phyloP scores from a whole-genome alignment of 2,888 invertebrate species.

The Acanthosepion esculentum region DNA sequence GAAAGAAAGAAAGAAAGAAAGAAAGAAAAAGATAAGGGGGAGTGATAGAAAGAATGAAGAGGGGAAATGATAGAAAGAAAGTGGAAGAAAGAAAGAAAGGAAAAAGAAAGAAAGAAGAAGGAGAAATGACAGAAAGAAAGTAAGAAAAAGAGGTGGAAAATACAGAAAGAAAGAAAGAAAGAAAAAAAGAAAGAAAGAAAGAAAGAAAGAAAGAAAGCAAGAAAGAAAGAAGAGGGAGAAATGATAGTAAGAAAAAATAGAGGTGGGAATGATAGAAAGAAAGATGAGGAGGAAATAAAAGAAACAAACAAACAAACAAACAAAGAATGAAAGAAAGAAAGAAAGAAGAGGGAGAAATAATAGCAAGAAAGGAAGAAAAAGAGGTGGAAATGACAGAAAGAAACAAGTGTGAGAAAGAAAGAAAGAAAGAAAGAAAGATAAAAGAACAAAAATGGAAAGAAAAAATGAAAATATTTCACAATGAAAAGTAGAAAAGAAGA shows the following conservation, averaged over 20 bases:
- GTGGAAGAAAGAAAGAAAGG: too few species aligned
- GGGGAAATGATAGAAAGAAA: rapidly evolving
- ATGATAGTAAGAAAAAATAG: neutral
- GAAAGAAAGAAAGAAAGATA: neutral
- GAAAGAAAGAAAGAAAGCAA: neutral
- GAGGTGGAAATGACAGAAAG: neutral
- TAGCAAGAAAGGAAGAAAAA: neutral
- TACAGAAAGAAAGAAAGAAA: neutral
- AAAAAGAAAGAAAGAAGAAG: too few species aligned
- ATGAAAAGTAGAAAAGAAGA: too few species aligned
- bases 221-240: neutral
- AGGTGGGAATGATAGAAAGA: neutral
- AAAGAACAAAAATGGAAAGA: too few species aligned
- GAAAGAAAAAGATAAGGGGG: too few species aligned
- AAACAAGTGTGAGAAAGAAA: neutral
- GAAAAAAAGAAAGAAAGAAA: neutral
- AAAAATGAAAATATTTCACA: too few species aligned
- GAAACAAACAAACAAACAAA: too few species aligned
- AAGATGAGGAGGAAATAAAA: too few species aligned
- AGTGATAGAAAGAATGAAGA: too few species aligned
- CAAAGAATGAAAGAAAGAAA: too few species aligned
- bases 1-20: too few species aligned
- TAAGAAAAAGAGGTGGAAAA: neutral
- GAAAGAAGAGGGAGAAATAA: neutral
- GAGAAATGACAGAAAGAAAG: too few species aligned